A percentile compares a stretch with the other conserved stretches of the same genome.
Conservation (phyloP, 2,113 vertebrate species). For the Asarcornis scutulata region DNA sequence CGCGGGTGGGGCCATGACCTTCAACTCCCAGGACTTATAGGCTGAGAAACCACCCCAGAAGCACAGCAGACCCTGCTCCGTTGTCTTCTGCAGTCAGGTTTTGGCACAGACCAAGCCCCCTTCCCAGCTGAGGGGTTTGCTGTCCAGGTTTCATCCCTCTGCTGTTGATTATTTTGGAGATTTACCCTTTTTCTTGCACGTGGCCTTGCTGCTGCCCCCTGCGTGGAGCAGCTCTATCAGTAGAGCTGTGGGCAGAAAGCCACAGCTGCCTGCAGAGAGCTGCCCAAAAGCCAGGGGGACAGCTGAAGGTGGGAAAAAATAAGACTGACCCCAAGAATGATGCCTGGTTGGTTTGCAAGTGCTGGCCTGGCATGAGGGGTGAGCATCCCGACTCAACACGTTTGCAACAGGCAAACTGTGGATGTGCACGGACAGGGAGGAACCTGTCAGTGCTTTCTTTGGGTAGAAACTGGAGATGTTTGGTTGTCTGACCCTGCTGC, state of each 20-base stretch:
- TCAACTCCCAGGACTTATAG: not conserved
- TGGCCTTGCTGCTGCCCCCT: not conserved
- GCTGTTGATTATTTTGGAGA: not conserved
- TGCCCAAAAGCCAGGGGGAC: not conserved
- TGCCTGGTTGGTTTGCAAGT: rapidly evolving
- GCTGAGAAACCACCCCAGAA: not conserved
- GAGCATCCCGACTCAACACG: rapidly evolving
- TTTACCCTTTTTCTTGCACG: rapidly evolving
- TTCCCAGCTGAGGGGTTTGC: too few species aligned
- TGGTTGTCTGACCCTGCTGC: rapidly evolving
- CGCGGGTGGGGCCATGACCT: not conserved
- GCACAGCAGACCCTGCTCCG: not conserved
- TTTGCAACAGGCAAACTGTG: not conserved
- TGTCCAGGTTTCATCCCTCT: not conserved
- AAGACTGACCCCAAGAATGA: not conserved
- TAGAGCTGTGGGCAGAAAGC: not conserved
- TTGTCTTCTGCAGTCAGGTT: not conserved
- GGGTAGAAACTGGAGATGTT: not conserved
- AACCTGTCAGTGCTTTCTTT: not conserved
- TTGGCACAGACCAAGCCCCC: not conserved
- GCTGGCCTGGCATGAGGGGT: not conserved
- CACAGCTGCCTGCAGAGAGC: not conserved
- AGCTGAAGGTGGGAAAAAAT: not conserved
- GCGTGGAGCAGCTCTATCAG: not conserved
- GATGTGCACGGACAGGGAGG: not conserved